phyloP scores from a whole-genome alignment of 92 coral and sea anemone species.

The Parazoanthus darwini region DNA sequence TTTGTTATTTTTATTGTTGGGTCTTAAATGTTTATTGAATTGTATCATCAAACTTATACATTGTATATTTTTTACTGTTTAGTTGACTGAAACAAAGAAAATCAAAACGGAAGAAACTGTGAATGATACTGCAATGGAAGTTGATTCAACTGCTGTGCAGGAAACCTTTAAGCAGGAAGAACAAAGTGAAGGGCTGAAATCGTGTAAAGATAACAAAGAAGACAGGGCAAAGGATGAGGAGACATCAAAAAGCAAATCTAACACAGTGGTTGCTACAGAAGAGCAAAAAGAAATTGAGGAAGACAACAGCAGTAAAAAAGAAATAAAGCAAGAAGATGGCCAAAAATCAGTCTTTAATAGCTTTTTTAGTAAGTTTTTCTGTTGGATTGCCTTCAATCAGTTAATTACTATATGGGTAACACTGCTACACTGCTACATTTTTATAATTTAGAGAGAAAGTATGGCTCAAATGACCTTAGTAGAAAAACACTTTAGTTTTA shows the following conservation, averaged over 20 bases:
- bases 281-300: conserved; percentile 8
- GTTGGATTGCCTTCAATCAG: not conserved
- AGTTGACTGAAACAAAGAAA: conserved; percentile 45
- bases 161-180: not conserved
- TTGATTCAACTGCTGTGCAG: not conserved
- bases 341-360: conserved; percentile 64
- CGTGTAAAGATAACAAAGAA: conserved; percentile 2
- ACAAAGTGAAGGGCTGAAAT: not conserved
- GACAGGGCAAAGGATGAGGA: conserved; percentile 19
- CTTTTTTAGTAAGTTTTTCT: conserved; percentile 76
- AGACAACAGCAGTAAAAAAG: not conserved
- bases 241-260: conserved; percentile 44
- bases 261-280: conserved; percentile 7
- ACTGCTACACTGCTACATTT: no score
- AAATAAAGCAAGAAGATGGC: conserved; percentile 15
- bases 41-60: not conserved
- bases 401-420: no score
- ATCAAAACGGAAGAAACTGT: conserved; percentile 29
- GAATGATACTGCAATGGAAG: conserved; percentile 25
- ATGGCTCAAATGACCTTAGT: not conserved
- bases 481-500: no score
- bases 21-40: no score
- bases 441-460: not conserved
- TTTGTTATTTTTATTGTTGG: no score
- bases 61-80: not conserved